A percentile compares a stretch with the other conserved stretches of the same genome.
phyloP scores from a whole-genome alignment of 2,113 vertebrate genomes.

The Natator depressus region DNA sequence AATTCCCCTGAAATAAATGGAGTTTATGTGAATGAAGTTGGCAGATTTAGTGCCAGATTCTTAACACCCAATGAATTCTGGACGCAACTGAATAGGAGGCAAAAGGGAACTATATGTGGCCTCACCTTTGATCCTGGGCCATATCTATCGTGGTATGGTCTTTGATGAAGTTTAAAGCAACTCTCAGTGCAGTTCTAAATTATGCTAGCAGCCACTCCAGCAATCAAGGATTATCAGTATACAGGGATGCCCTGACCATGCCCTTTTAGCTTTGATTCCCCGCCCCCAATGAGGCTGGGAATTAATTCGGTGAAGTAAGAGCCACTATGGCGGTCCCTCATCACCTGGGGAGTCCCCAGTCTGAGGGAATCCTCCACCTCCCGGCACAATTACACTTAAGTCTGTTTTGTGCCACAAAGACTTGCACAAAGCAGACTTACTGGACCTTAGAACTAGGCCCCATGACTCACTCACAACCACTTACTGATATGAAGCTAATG shows the following conservation, averaged over 20 bases:
- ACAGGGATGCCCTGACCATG: background rate
- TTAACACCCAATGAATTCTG: background rate
- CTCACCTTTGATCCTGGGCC: background rate
- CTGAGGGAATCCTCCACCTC: background rate
- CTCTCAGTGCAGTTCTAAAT: background rate
- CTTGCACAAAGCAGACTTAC: background rate
- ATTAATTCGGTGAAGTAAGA: background rate
- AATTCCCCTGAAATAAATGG: background rate
- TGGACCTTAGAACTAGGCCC: background rate
- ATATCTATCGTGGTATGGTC: background rate
- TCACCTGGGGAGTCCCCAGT: background rate
- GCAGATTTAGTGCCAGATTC: background rate
- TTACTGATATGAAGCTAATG: constrained; percentile 10
- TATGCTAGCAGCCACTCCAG: background rate
- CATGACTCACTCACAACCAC: constrained; percentile 13
- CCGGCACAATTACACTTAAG: constrained; percentile 14
- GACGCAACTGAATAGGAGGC: background rate
- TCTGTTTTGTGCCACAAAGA: constrained; percentile 6
- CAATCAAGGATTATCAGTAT: background rate
- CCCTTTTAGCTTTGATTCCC: too few species aligned
- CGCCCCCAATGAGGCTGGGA: background rate
- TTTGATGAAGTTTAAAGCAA: background rate
- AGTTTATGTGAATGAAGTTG: background rate
- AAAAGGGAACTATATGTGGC: background rate
- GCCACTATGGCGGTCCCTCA: background rate